Evolutionary conservation across 2,888 invertebrate genomes (phyloP).

Genomic region (Synanthedon tipuliformis): DNA sequence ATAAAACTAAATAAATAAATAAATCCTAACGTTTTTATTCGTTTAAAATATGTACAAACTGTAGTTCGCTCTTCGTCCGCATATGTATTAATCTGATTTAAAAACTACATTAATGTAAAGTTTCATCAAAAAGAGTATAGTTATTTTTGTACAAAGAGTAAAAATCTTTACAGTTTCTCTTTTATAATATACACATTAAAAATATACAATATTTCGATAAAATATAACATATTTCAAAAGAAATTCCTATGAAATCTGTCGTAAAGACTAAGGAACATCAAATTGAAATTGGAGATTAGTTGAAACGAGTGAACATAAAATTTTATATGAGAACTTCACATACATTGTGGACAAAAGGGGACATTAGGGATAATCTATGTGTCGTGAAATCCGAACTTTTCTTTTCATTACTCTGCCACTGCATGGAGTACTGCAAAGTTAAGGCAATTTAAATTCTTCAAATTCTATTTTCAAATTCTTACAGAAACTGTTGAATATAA

Average conservation of each 20-base stretch:
- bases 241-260: constrained; percentile 5
- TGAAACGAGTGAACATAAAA: constrained; percentile 41
- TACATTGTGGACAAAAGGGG: constrained; percentile 52
- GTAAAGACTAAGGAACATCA: constrained; percentile 20
- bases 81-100: too few species aligned
- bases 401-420: constrained; percentile 44
- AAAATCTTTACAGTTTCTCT: too few species aligned
- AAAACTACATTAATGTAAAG: too few species aligned
- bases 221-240: not conserved
- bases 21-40: too few species aligned
- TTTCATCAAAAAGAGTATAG: too few species aligned
- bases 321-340: constrained; percentile 49
- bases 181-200: too few species aligned
- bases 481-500: not conserved
- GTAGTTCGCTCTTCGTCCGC: too few species aligned
- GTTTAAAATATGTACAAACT: too few species aligned
- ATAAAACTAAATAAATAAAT: too few species aligned
- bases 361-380: constrained; percentile 51
- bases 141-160: too few species aligned
- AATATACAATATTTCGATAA: not conserved
- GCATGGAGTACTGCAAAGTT: constrained; percentile 25
- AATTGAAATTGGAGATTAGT: constrained; percentile 37
- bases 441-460: constrained; percentile 25
- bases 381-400: constrained; percentile 46
- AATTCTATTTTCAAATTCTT: not conserved